Evolutionary conservation across 2,113 vertebrate genomes (phyloP).

Genomic region (Cygnus buccinator): DNA sequence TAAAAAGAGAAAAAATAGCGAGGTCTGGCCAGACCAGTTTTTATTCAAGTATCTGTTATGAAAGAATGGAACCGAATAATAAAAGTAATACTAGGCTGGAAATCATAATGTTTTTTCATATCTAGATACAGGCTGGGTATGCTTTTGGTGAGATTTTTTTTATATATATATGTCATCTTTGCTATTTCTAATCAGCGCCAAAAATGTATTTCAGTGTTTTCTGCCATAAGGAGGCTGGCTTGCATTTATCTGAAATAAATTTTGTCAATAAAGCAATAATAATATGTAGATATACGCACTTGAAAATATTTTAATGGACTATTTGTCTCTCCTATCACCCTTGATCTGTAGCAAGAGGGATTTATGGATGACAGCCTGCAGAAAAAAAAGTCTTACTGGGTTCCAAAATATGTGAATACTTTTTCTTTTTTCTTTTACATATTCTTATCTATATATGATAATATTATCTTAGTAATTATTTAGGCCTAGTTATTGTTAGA

Average conservation of each 20-base stretch:
- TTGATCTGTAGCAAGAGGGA: background rate
- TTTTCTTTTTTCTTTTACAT: background rate
- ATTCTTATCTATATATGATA: background rate
- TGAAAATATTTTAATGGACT: background rate
- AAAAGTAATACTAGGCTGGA: background rate
- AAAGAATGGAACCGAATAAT: background rate
- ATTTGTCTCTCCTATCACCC: background rate
- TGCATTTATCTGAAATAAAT: background rate
- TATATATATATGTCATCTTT: background rate
- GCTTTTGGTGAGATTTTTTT: background rate
- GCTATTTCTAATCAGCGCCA: background rate
- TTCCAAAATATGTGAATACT: background rate
- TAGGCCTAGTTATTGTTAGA: background rate
- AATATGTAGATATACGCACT: background rate
- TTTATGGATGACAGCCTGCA: background rate
- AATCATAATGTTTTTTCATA: background rate
- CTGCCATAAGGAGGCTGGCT: background rate
- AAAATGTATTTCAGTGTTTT: background rate
- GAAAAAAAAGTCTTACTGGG: background rate
- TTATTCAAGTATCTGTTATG: slow-evolving; percentile 6
- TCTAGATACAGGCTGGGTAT: background rate
- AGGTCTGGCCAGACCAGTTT: background rate
- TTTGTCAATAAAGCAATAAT: background rate
- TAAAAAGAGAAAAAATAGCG: slow-evolving; percentile 20
- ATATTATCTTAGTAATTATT: background rate